A percentile compares a stretch with the other conserved stretches of the same genome.
Evolutionary conservation across 1,140 invertebrate genomes (phyloP).

Genomic region (honey bee (Apis mellifera)): DNA sequence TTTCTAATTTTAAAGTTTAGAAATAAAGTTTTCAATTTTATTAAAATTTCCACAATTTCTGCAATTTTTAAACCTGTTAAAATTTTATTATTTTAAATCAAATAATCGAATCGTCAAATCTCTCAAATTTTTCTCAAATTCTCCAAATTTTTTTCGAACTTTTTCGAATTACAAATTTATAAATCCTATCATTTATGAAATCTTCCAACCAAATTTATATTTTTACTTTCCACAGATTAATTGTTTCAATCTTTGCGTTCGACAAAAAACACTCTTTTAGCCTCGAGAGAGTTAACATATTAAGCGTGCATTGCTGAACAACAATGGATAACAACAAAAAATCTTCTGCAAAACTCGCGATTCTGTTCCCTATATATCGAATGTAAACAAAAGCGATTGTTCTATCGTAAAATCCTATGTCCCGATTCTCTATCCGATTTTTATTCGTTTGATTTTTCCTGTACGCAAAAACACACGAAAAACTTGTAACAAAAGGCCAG

Average conservation of each 20-base stretch:
- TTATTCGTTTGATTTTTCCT: conserved; percentile 9
- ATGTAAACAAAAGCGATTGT: background rate
- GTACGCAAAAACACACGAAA: background rate
- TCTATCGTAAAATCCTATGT: background rate
- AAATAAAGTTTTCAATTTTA: background rate
- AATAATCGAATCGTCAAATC: no score
- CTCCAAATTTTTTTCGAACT: no score
- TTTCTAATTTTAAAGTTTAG: background rate
- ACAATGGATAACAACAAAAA: background rate
- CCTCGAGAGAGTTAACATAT: background rate
- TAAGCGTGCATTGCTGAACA: background rate
- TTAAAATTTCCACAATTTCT: background rate
- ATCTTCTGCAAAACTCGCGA: background rate
- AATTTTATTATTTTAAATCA: background rate
- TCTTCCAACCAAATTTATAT: no score
- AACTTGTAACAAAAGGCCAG: background rate
- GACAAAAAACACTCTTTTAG: no score
- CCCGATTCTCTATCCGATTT: background rate
- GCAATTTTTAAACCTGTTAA: background rate
- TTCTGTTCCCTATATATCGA: background rate
- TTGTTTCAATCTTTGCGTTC: no score
- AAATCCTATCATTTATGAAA: no score
- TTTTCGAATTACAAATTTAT: no score
- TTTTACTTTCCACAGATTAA: no score
- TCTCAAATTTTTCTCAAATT: no score